A percentile compares a stretch with the other conserved stretches of the same genome.
These are phyloP conservation scores for Leistus spinibarbis DNA, from an alignment of 2,888 invertebrate species.

Conservation along the genomic window DNA sequence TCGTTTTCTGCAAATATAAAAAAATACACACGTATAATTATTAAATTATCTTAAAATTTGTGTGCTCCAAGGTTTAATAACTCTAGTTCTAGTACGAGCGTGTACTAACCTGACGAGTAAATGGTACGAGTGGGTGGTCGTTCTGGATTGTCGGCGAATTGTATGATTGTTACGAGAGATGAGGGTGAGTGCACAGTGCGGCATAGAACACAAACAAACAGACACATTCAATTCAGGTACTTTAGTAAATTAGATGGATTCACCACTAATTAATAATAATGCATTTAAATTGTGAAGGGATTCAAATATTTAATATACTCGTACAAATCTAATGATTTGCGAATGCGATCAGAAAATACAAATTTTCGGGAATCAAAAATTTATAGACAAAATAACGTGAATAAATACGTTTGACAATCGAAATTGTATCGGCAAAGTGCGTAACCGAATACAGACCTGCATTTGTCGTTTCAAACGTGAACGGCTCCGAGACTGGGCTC, in stretches of 20 bases:
- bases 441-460: constrained; percentile 59
- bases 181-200: background rate
- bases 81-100: background rate
- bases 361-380: too few species aligned
- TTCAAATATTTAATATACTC: too few species aligned
- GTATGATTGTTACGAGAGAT: background rate
- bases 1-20: constrained; percentile 51
- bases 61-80: background rate
- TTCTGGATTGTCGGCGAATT: constrained; percentile 15
- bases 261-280: too few species aligned
- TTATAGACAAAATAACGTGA: too few species aligned
- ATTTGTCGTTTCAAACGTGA: constrained; percentile 68
- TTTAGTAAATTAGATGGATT: too few species aligned
- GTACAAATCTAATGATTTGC: too few species aligned
- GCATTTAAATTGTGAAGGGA: too few species aligned
- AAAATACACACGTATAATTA: constrained; percentile 7
- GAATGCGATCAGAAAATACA: too few species aligned
- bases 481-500: constrained; percentile 68
- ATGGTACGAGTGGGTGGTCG: constrained; percentile 26
- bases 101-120: constrained; percentile 20
- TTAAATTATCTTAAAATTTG: background rate
- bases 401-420: too few species aligned
- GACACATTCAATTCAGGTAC: background rate
- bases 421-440: too few species aligned
- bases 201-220: background rate